A percentile compares a stretch with the other conserved stretches of the same genome.
phyloP scores from a whole-genome alignment of 2,113 vertebrate species.

The Sebastes fasciatus region DNA sequence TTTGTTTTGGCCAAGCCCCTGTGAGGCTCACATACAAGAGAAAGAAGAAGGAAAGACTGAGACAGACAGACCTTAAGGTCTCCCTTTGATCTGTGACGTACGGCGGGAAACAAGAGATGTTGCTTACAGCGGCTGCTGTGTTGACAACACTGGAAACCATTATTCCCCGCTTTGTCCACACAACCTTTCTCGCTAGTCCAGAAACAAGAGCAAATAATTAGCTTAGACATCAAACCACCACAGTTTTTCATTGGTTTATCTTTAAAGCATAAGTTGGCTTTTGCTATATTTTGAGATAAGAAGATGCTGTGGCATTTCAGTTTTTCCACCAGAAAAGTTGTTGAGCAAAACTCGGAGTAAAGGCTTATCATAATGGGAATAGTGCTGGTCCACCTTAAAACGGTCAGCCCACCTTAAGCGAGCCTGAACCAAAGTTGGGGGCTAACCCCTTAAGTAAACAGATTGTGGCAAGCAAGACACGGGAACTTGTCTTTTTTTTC shows the following conservation, averaged over 20 bases:
- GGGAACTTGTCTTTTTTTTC: too few relatives aligned
- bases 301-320: too few relatives aligned
- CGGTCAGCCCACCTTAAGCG: too few relatives aligned
- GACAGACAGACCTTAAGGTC: neutral
- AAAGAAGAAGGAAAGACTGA: neutral
- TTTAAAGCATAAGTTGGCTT: neutral
- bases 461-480: too few relatives aligned
- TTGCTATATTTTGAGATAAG: too few relatives aligned
- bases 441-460: too few relatives aligned
- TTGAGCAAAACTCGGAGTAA: too few relatives aligned
- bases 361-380: too few relatives aligned
- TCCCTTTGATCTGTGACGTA: slow-evolving; percentile 27
- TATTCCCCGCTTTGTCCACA: slow-evolving; percentile 13
- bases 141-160: slow-evolving; percentile 34
- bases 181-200: neutral
- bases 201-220: neutral
- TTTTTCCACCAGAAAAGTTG: too few relatives aligned
- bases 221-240: too few relatives aligned
- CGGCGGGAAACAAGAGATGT: neutral
- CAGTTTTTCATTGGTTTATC: neutral
- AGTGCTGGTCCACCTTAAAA: too few relatives aligned
- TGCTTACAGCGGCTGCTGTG: slow-evolving; percentile 1
- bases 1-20: slow-evolving; percentile 27
- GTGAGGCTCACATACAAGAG: slow-evolving; percentile 4
- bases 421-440: too few relatives aligned